Base-by-base conservation (phyloP, 1,140 invertebrate genomes). In the Aricia agestis region DNA sequence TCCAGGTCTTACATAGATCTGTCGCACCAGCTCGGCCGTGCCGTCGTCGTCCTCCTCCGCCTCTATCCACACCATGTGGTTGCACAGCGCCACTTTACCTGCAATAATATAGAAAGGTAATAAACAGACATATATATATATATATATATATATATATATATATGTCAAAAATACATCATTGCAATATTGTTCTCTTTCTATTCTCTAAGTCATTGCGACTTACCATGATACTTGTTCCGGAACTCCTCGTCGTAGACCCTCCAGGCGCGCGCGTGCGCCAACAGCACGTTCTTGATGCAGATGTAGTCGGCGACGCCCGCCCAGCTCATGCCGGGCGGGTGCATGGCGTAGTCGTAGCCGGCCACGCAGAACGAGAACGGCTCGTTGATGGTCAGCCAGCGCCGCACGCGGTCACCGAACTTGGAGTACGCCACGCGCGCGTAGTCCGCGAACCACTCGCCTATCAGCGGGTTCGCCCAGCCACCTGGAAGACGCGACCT, bases 351-450 rank as follows among this genome's bases (percentile, higher is more conserved):
- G 13, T 41, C 76, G 57, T 92, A 70, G 13, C 31, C 32, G 17
- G 41, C 41, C 2, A 18, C 82, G 67, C 93, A 94, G 6, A 93
- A 79, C 42, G 93, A 87, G 74, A 91, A 87, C 0, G 94, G 94
- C 80, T 95, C 94, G 78, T 95, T 95, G 42, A 95, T 92, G 0
- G 95, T 95, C 2, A 93, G 92, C 94, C 94, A 95, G 67, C 87
- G 76, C 72, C 92, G 93, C 0, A 95, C 93, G 57, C 93, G 87
- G 83, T 94, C 92, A 0, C 93, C 94, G 73, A 93, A 94, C 68
- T 90, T 82, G 31, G 91, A 80, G 73, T 94, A 93, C 0, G 93
- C 83, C 0, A 94, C 67, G 31, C 90, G 83, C 0, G 94, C 93
- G 77, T 93, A 95, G 73, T 94, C 92, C 25, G 84, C 92, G 73